Percentiles rank a stretch among this genome's conserved stretches.
These are phyloP conservation scores for Anthoptus insignis DNA, from an alignment of 2,888 invertebrate species.

Conservation along the genomic window DNA sequence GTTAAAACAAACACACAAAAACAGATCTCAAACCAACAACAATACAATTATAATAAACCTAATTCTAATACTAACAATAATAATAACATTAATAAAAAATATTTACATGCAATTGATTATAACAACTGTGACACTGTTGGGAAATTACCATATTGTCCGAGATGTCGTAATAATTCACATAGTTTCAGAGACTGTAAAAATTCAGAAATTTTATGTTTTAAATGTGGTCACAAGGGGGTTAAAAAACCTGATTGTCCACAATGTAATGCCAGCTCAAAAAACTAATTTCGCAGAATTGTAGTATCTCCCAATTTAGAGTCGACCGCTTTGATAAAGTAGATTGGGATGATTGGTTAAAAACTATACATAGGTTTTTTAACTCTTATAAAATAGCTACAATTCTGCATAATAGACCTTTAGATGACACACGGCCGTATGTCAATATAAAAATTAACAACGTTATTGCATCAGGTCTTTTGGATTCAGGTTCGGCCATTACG, in stretches of 20 bases:
- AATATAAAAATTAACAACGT: not conserved
- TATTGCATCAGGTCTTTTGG: not conserved
- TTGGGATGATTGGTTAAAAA: not conserved
- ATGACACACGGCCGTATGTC: not conserved
- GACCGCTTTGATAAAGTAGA: not conserved
- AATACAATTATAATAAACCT: not conserved
- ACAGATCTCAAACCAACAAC: not conserved
- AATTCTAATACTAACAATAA: not conserved
- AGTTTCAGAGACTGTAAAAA: not conserved
- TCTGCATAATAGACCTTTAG: not conserved
- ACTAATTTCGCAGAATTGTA: not conserved
- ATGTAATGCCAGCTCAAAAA: not conserved
- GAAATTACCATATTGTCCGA: not conserved
- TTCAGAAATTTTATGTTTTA: not conserved
- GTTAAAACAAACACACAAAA: not conserved
- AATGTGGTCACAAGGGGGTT: not conserved
- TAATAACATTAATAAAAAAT: not conserved
- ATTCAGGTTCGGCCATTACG: not conserved
- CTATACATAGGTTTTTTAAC: not conserved
- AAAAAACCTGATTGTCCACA: not conserved
- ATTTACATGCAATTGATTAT: not conserved
- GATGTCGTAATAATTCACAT: not conserved
- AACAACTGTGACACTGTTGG: not conserved
- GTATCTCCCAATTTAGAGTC: no score
- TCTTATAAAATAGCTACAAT: not conserved